Base-by-base conservation (phyloP, 92 coral and sea anemone genomes). In the Desmophyllum pertusum region DNA sequence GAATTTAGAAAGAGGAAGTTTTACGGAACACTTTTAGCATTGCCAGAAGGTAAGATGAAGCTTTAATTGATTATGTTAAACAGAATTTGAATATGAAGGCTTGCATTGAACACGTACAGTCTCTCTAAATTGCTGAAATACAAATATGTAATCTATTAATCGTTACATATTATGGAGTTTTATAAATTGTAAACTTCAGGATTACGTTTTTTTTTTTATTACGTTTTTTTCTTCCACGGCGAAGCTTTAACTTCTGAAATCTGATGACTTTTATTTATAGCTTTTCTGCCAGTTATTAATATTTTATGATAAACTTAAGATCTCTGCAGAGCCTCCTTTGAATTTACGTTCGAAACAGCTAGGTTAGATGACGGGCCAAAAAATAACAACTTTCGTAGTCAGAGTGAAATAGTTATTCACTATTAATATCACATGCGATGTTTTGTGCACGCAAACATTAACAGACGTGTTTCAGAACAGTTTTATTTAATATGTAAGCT, bases 41-140 rank as follows among this genome's bases (percentile, higher is more conserved):
- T 76, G 35, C 43, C 33, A n/a, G 1, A 39, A 77, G 79, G 81
- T 77, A 25, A 57, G 81, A n/a, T 18, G 33, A 59, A 25, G 40
- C 65, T 18, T 39, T 23, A 77, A 50, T 57, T 38, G 15, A 59
- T 33, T 52, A 64, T n/a, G n/a, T n/a, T n/a, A 5, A 14, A 35
- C 5, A 5, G 70, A 11, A 4, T 25, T 25, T 57, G 46, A n/a
- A 59, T 33, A 23, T 33, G 41, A 33, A 48, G 21, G 39, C 63
- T 30, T 74, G 33, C 62, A 25, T 27, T 63, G 35, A 15, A 63
- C 3, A 31, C 39, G 15, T 6, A 55, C 23, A 55, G 31, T 11
- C 6, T 21, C 64, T 11, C 65, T 7, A 14, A 59, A 59, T 6
- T 6, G 13, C 35, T 25, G 3, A 59, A 55, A 59, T 59, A 10